Base-by-base conservation (phyloP, 2,113 vertebrate genomes). In the Actenoides lindsayi region DNA sequence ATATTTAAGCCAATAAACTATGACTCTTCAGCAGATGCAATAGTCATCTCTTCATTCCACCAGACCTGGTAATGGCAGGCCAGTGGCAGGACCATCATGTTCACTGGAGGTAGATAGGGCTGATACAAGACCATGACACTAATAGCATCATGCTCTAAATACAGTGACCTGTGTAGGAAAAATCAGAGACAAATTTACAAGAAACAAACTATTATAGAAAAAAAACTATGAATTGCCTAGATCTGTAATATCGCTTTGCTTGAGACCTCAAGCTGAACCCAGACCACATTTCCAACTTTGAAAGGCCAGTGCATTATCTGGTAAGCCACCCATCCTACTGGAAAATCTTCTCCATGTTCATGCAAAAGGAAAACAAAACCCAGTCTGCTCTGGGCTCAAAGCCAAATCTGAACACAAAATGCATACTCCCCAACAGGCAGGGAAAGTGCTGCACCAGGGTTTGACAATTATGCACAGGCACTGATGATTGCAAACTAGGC, bases 361-460 rank as follows among this genome's bases (percentile, higher is more conserved):
- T 54, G 85, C 91, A 90, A 83, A 96, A 92, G 67, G 39, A 92
- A 96, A 96, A 93, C 94, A 95, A 94, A 96, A 84, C 71, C 88
- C 95, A 90, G 65, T 70, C 73, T 76, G 70, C 83, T 91, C 94
- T 73, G 77, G 95, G 93, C 96, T 88, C 56, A n/a, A 24, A 46
- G 97, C 90, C 97, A 97, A 94, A 81, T 24, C 68, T 21, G 87
- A 90, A 53, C 67, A 85, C 13, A 70, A 59, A 23, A 25, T 11
- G 11, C 6, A 65, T 54, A 20, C 79, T 79, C 68, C 83, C 17
- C n/a, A 85, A 51, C 24, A 73, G 83, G 35, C 71, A 81, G 35
- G 23, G 46, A 64, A 91, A 74, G 9, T 51, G 46, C 89, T 85
- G 73, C 85, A 83, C 71, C 46, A 83, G 41, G 54, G 35, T 59